A percentile compares a stretch with the other conserved stretches of the same genome.
phyloP scores from a whole-genome alignment of 2,113 vertebrate genomes.

The Cyanistes caeruleus region DNA sequence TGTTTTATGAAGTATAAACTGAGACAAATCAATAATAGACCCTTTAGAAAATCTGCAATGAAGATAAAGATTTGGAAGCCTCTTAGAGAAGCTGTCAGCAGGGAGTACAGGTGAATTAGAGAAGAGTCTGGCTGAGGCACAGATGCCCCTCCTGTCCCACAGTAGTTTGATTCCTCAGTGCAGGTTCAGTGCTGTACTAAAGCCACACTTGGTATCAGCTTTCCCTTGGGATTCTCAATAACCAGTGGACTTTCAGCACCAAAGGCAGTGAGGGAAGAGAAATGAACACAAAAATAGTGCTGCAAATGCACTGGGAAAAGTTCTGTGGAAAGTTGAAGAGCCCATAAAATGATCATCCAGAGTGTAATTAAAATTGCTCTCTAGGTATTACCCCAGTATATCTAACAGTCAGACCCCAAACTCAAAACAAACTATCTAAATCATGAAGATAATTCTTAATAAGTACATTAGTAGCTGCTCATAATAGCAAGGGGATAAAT shows the following conservation, averaged over 20 bases:
- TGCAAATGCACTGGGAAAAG: not conserved
- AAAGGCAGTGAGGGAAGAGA: not conserved
- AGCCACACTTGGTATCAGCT: rapidly evolving
- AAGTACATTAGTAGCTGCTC: not conserved
- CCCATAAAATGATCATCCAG: not conserved
- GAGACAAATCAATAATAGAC: not conserved
- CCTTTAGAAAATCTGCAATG: not conserved
- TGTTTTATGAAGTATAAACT: not conserved
- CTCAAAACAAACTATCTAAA: not conserved
- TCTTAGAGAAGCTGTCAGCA: not conserved
- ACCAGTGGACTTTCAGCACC: not conserved
- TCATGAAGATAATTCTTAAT: not conserved
- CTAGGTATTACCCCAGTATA: not conserved
- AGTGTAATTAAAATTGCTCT: not conserved
- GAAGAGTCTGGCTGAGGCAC: not conserved
- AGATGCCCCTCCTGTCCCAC: not conserved
- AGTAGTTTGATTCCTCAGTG: not conserved
- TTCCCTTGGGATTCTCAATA: not conserved
- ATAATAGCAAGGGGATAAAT: not conserved
- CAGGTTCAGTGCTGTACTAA: not conserved
- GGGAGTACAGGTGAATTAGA: not conserved
- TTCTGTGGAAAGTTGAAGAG: not conserved
- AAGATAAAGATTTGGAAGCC: not conserved
- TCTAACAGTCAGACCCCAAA: not conserved
- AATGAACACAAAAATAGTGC: not conserved